Conservation (phyloP, 2,113 vertebrate species). For the Psephotus haematonotus region DNA sequence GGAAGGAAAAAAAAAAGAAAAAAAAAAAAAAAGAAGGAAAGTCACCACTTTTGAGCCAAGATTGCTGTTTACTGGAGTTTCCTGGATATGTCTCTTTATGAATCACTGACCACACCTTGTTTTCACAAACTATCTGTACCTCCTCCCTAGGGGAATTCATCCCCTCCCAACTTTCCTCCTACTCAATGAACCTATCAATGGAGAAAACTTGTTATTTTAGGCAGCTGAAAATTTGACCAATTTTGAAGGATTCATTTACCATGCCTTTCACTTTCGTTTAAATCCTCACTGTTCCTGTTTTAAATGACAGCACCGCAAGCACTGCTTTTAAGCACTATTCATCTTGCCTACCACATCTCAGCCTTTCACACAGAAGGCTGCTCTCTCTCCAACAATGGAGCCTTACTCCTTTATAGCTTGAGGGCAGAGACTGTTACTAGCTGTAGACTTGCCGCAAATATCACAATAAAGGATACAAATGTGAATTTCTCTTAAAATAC, state of each 20-base stretch:
- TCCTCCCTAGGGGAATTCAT: slow-evolving; percentile 20
- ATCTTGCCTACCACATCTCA: slow-evolving; percentile 73
- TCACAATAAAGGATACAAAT: slow-evolving; percentile 81
- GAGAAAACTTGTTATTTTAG: slow-evolving; percentile 71
- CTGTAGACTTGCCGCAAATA: slow-evolving; percentile 73
- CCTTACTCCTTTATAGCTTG: slow-evolving; percentile 76
- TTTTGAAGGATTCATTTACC: slow-evolving; percentile 73
- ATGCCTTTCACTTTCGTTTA: slow-evolving; percentile 75
- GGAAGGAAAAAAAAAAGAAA: too few species aligned
- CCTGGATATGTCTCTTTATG: slow-evolving; percentile 41
- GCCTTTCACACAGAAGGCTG: slow-evolving; percentile 67
- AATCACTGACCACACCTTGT: slow-evolving; percentile 65
- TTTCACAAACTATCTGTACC: slow-evolving; percentile 50
- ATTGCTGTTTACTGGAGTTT: slow-evolving; percentile 50
- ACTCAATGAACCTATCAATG: slow-evolving; percentile 73
- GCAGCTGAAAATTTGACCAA: slow-evolving; percentile 70
- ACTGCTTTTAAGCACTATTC: slow-evolving; percentile 78
- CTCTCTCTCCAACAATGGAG: slow-evolving; percentile 74
- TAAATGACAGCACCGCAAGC: slow-evolving; percentile 78
- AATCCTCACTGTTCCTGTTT: slow-evolving; percentile 71
- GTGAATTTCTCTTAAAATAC: slow-evolving; percentile 77
- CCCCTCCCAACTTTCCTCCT: slow-evolving; percentile 55
- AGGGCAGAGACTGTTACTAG: slow-evolving; percentile 77
- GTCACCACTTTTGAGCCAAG: background rate
- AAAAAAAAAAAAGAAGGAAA: background rate